Evolutionary conservation across 2,113 vertebrate species (phyloP), one percentile per base, ranked within the genome.

Genomic region (Megaptera novaeangliae): DNA sequence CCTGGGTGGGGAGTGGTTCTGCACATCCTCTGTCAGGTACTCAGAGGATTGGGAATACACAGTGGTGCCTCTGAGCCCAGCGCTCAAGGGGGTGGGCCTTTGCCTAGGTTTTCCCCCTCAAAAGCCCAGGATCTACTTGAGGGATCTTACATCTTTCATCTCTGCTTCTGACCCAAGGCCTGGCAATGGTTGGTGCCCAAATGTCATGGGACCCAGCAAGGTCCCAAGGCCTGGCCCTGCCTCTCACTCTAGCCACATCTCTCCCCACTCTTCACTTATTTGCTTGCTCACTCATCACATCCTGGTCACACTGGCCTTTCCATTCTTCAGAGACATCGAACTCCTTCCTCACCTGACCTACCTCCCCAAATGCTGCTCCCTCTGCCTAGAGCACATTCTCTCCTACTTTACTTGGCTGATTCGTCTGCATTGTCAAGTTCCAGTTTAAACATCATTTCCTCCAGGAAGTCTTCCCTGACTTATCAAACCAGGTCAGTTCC

Each of bases 391-490:
- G 71, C 7, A 66, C 29, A 80, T 83, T 18, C 59, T 34, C n/a
- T 59, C 71, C 57, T 92, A 36, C 31, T 87, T 96, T 55, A 49
- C 31, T 80, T 71, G 84, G 68, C 49, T 74, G 68, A 52, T 72
- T 91, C n/a, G 3, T 66, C 61, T 77, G 63, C 8, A 29, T 31
- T 14, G 13, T 61, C 39, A 74, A 41, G 29, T 57, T 91, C 46
- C 14, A 20, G 59, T 57, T 81, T 66, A 86, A 96, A 55, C 63
- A 64, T 31, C 2, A 78, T 59, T 92, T 97, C 92, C 68, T 97
- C 95, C 92, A 61, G 90, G 95, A 96, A 93, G 96, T n/a, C 92
- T 95, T 96, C 89, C 83, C 63, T 91, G 88, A 96, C 46, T 96
- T 96, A 68, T 29, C 96, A 96, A 96, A 93, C 86, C 93, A 87